Percentiles rank a stretch among this genome's conserved stretches.
Evolutionary conservation across 2,113 vertebrate genomes (phyloP).

Genomic region (Protobothrops mucrosquamatus): DNA sequence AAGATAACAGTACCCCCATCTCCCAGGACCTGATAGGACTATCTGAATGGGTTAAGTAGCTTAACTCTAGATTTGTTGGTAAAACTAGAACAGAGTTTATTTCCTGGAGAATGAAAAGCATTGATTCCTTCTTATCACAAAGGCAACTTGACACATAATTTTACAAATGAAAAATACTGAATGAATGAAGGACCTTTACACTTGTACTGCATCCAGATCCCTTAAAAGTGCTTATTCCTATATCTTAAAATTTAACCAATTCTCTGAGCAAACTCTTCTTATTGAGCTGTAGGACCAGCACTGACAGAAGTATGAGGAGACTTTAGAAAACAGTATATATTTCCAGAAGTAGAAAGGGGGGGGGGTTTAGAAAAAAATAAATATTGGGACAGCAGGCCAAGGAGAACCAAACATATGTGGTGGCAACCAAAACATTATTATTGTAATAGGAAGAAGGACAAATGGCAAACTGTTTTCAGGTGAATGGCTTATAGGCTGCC

Average conservation of each 20-base stretch:
- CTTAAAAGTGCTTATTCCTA: neutral
- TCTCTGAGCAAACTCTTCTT: neutral
- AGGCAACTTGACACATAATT: neutral
- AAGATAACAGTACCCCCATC: neutral
- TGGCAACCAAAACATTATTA: neutral
- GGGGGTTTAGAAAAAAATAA: neutral
- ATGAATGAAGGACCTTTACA: neutral
- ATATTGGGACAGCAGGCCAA: neutral
- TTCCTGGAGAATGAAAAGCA: constrained; percentile 18
- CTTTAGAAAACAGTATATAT: too few relatives aligned
- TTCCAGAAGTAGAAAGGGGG: neutral
- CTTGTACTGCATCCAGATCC: neutral
- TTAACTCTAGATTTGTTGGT: constrained; percentile 47
- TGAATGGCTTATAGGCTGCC: neutral
- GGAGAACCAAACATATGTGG: neutral
- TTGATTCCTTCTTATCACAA: neutral
- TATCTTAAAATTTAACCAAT: neutral
- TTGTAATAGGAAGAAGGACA: neutral
- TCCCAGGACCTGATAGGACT: constrained; percentile 46
- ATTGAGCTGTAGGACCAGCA: neutral
- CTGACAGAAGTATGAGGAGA: neutral
- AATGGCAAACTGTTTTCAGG: neutral
- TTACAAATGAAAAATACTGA: neutral
- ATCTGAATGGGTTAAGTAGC: constrained; percentile 57
- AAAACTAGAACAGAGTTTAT: constrained; percentile 40